Evolutionary conservation across 2,113 vertebrate species (phyloP).

Genomic region (Syrrhaptes paradoxus): DNA sequence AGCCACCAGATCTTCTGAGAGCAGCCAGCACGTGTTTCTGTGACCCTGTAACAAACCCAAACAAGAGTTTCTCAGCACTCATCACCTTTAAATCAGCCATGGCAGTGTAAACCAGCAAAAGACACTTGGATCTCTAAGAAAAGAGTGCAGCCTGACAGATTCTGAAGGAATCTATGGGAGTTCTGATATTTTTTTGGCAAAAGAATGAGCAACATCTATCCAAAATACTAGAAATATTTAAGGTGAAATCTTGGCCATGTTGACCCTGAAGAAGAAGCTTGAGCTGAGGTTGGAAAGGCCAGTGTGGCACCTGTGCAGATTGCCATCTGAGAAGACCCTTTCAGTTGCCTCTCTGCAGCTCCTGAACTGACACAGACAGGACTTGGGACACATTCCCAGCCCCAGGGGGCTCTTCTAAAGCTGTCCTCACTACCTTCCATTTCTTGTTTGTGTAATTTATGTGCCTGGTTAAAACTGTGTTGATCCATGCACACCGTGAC

Average conservation of each 20-base stretch:
- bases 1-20: neutral
- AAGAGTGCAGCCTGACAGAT: fast-evolving
- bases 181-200: neutral
- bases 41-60: neutral
- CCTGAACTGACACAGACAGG: fast-evolving
- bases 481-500: fast-evolving
- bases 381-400: neutral
- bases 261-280: neutral
- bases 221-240: neutral
- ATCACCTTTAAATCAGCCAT: neutral
- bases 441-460: neutral
- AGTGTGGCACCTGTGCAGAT: too few relatives aligned
- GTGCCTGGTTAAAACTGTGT: neutral
- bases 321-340: neutral
- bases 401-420: neutral
- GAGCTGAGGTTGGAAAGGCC: neutral
- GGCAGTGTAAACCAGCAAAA: neutral
- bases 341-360: neutral
- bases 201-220: neutral
- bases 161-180: neutral
- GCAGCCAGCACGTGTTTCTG: neutral
- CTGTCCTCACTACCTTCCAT: neutral
- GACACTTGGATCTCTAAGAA: neutral
- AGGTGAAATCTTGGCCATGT: neutral
- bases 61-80: neutral